These are phyloP conservation scores for Berghia stephanieae DNA, from an alignment of 1,140 invertebrate species.

Conservation along the genomic window DNA sequence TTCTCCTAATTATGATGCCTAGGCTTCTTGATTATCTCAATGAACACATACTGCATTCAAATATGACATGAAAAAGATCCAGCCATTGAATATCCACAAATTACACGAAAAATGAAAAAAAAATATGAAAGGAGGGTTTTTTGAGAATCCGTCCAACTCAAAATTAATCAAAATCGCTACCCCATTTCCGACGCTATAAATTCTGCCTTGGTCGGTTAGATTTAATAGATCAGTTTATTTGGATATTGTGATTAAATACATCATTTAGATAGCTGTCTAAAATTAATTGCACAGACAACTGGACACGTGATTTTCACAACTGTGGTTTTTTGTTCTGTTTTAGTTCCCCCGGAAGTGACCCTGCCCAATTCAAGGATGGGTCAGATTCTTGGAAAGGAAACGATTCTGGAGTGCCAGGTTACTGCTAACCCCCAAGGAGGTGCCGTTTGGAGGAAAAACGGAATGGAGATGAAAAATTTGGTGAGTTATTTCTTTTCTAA, in stretches of 20 bases:
- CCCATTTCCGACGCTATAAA: background rate
- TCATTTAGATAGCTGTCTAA: background rate
- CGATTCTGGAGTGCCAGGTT: constrained; percentile 83
- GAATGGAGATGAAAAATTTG: constrained; percentile 3
- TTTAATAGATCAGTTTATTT: background rate
- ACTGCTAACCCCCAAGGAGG: constrained; percentile 89
- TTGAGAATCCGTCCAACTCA: background rate
- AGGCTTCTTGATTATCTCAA: too few relatives aligned
- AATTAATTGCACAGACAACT: too few relatives aligned
- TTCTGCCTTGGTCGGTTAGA: background rate
- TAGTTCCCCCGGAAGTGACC: constrained; percentile 61
- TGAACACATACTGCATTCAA: too few relatives aligned
- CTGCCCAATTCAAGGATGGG: constrained; percentile 57
- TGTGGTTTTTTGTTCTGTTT: too few relatives aligned
- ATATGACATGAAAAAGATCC: too few relatives aligned
- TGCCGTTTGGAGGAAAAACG: constrained; percentile 79
- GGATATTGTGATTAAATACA: background rate
- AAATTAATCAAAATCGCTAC: background rate
- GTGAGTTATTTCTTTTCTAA: background rate
- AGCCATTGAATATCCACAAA: too few relatives aligned
- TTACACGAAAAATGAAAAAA: too few relatives aligned
- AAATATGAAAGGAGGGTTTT: too few relatives aligned
- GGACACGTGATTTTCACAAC: too few relatives aligned
- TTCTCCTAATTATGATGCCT: too few relatives aligned
- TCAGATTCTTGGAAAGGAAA: constrained; percentile 55